These are phyloP conservation scores for Boloria euphrosyne DNA, from an alignment of 2,888 invertebrate genomes.

Conservation along the genomic window DNA sequence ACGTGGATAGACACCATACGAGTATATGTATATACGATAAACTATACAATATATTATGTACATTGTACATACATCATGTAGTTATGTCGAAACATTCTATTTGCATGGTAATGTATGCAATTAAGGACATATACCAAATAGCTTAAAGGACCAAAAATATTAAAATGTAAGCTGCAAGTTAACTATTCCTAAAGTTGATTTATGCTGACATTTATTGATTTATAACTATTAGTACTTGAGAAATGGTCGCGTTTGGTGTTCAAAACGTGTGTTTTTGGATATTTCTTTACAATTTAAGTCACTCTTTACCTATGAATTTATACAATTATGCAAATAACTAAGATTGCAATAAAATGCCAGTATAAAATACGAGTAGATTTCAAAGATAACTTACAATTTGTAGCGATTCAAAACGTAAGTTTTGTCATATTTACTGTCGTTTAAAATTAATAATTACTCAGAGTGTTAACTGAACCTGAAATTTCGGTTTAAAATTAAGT, in stretches of 20 bases:
- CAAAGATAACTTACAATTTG: constrained; percentile 17
- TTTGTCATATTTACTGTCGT: constrained; percentile 13
- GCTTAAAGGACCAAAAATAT: constrained; percentile 24
- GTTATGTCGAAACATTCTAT: constrained; percentile 6
- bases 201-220: constrained; percentile 35
- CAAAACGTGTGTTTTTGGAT: constrained; percentile 28
- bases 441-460: constrained; percentile 7
- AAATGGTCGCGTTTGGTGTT: constrained; percentile 31
- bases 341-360: constrained; percentile 4
- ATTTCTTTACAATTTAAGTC: constrained; percentile 27
- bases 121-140: constrained; percentile 29
- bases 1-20: too few species aligned
- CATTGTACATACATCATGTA: neutral
- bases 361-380: constrained; percentile 7
- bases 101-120: constrained; percentile 24
- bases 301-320: constrained; percentile 15
- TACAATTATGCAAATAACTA: constrained; percentile 16
- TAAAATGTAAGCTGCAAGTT: constrained; percentile 28
- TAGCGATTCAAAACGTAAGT: constrained; percentile 1
- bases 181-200: constrained; percentile 39
- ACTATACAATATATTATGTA: too few species aligned
- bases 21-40: too few species aligned
- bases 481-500: too few species aligned
- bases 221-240: constrained; percentile 36
- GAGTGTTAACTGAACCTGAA: neutral